phyloP scores from a whole-genome alignment of 2,888 invertebrate species.

The Strigamia transsilvanica region DNA sequence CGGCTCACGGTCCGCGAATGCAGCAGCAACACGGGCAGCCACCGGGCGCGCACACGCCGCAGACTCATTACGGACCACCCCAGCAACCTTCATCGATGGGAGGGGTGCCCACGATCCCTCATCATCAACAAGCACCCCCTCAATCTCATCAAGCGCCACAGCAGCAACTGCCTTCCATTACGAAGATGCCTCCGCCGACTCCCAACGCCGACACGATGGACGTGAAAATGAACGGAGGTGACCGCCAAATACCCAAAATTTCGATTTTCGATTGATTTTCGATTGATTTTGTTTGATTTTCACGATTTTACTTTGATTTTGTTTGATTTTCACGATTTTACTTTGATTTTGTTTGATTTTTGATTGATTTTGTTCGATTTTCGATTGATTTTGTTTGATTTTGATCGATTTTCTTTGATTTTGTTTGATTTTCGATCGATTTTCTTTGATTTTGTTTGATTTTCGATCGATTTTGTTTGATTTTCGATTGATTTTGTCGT shows the following conservation, averaged over 20 bases:
- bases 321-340: too few relatives aligned
- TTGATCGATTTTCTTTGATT: background rate
- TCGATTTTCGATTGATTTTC: too few relatives aligned
- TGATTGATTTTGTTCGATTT: too few relatives aligned
- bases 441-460: too few relatives aligned
- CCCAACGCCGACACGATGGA: conserved; percentile 32
- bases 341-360: too few relatives aligned
- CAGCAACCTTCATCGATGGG: conserved; percentile 10
- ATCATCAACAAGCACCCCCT: background rate
- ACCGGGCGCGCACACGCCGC: background rate
- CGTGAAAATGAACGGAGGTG: conserved; percentile 51
- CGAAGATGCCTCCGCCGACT: conserved; percentile 50
- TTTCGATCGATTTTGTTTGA: too few relatives aligned
- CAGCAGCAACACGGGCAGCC: conserved; percentile 32
- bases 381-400: background rate
- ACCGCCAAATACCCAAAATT: too few relatives aligned
- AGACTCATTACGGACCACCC: conserved; percentile 46
- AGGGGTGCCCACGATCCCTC: background rate
- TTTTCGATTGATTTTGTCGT: background rate
- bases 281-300: too few relatives aligned
- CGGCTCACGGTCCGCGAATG: conserved; percentile 4
- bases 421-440: too few relatives aligned
- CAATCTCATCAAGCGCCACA: background rate
- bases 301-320: too few relatives aligned
- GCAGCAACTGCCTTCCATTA: conserved; percentile 53